Conservation (phyloP, 2,888 invertebrate species). For the Tipula confusa region DNA sequence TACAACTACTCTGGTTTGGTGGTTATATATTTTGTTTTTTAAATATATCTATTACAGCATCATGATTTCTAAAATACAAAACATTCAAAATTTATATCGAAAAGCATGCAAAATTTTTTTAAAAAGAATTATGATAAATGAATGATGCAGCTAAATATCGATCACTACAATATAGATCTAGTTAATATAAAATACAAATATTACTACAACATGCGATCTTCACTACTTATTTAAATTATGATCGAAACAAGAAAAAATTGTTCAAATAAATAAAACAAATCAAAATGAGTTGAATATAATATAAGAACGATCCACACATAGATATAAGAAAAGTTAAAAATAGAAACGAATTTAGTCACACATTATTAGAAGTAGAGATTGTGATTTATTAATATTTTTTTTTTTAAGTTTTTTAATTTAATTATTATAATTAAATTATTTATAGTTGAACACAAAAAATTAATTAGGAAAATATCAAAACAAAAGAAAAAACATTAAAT, state of each 20-base stretch:
- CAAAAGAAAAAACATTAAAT: constrained; percentile 20
- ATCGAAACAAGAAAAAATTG: not conserved
- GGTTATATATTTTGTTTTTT: constrained; percentile 5
- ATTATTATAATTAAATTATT: constrained; percentile 12
- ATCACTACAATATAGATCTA: not conserved
- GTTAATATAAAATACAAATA: not conserved
- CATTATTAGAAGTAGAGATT: not conserved
- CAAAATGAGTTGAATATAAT: constrained; percentile 13
- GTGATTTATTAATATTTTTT: not conserved
- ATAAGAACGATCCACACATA: constrained; percentile 16
- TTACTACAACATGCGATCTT: constrained; percentile 33
- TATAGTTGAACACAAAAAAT: not conserved
- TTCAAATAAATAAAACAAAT: not conserved
- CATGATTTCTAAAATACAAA: not conserved
- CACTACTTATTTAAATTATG: constrained; percentile 27
- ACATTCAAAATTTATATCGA: not conserved
- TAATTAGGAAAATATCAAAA: constrained; percentile 29
- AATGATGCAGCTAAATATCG: not conserved
- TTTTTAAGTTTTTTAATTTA: not conserved
- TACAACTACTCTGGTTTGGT: constrained; percentile 29
- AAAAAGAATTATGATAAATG: not conserved
- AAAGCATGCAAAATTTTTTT: not conserved
- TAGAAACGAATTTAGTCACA: not conserved
- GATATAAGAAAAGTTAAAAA: not conserved
- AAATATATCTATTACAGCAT: constrained; percentile 26